phyloP scores from a whole-genome alignment of 2,113 vertebrate genomes.

The Poicephalus meyeri region DNA sequence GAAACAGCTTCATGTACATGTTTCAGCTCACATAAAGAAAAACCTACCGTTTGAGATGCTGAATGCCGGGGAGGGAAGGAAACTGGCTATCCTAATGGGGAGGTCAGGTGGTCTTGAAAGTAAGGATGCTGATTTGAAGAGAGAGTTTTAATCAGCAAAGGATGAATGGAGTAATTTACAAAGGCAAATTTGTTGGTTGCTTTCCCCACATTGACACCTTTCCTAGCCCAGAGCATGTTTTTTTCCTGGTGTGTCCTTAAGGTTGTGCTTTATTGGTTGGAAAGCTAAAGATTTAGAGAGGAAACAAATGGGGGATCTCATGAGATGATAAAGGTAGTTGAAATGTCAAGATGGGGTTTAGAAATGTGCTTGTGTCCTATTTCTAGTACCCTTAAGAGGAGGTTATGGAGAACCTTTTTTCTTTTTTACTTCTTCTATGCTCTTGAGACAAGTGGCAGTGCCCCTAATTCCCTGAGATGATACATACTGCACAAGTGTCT shows the following conservation, averaged over 20 bases:
- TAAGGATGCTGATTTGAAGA: not conserved
- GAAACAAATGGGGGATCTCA: not conserved
- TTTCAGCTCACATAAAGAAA: not conserved
- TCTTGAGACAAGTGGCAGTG: not conserved
- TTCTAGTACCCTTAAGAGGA: not conserved
- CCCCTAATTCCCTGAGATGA: not conserved
- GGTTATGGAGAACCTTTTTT: not conserved
- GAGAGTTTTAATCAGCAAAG: not conserved
- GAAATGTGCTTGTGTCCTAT: not conserved
- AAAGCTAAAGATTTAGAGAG: not conserved
- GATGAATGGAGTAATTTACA: not conserved
- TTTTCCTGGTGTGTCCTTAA: not conserved
- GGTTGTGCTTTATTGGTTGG: not conserved
- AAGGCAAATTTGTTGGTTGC: not conserved
- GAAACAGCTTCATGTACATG: not conserved
- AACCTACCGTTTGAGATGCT: not conserved
- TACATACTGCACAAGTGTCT: not conserved
- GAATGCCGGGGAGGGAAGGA: not conserved
- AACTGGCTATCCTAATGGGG: not conserved
- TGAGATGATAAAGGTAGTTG: not conserved
- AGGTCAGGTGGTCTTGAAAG: not conserved
- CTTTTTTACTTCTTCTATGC: not conserved
- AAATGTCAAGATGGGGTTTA: not conserved
- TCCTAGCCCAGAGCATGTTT: not conserved
- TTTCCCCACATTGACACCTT: not conserved